A percentile compares a stretch with the other conserved stretches of the same genome.
phyloP scores from a whole-genome alignment of 2,888 invertebrate species.

The Sialis lutaria region DNA sequence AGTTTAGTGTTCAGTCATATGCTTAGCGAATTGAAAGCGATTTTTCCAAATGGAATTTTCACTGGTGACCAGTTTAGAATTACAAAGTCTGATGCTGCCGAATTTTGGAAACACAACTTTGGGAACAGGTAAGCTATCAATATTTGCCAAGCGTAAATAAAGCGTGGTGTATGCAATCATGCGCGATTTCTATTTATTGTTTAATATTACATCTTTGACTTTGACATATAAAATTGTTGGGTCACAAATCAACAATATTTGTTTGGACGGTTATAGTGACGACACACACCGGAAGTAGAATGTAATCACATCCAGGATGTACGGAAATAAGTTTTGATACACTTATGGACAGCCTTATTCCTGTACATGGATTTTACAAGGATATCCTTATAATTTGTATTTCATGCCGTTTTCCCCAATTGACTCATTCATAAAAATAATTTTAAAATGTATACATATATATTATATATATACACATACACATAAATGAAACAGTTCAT shows the following conservation, averaged over 20 bases:
- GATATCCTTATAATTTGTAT: no score
- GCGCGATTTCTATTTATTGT: not conserved
- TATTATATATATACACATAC: no score
- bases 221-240: not conserved
- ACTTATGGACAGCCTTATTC: not conserved
- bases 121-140: slow-evolving; percentile 67
- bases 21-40: slow-evolving; percentile 96
- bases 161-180: not conserved
- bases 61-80: slow-evolving; percentile 96
- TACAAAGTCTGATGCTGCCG: slow-evolving; percentile 97
- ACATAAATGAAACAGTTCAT: no score
- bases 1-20: slow-evolving; percentile 99
- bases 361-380: no score
- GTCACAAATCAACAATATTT: not conserved
- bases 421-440: no score
- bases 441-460: no score
- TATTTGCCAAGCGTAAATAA: no score
- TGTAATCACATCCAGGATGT: slow-evolving; percentile 14
- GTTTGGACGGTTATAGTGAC: slow-evolving; percentile 5
- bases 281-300: slow-evolving; percentile 10
- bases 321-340: slow-evolving; percentile 12
- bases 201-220: not conserved
- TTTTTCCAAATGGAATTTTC: slow-evolving; percentile 92
- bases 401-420: no score
- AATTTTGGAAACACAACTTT: slow-evolving; percentile 94